Conservation (phyloP, 2,797 vertebrate genomes). For the Anableps anableps region DNA sequence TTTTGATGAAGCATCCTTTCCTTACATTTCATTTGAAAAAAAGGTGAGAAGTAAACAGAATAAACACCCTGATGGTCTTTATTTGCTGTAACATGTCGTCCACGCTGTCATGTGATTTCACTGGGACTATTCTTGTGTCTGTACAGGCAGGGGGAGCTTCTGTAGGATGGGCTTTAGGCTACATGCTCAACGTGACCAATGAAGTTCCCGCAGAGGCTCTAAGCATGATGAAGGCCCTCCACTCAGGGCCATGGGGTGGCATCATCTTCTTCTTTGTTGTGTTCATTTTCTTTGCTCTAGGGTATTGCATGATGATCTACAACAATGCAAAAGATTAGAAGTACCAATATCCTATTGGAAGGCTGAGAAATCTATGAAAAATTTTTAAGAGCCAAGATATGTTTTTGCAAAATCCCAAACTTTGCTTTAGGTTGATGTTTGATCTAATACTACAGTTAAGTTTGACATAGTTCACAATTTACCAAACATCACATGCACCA, state of each 20-base stretch:
- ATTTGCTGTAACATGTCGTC: background rate
- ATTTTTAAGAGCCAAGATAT: background rate
- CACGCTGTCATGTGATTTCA: background rate
- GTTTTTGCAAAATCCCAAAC: background rate
- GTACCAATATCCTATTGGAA: conserved; percentile 26
- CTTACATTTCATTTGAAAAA: conserved; percentile 83
- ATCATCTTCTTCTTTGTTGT: conserved; percentile 59
- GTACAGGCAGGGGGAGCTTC: conserved; percentile 84
- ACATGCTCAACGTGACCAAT: conserved; percentile 88
- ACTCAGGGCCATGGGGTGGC: conserved; percentile 49
- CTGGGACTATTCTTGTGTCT: conserved; percentile 10
- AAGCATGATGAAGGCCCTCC: conserved; percentile 70
- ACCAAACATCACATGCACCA: background rate
- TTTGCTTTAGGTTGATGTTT: background rate
- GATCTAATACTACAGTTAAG: background rate
- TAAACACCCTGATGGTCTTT: background rate
- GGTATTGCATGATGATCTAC: conserved; percentile 23
- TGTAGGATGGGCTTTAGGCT: conserved; percentile 91
- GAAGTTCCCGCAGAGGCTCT: conserved; percentile 82
- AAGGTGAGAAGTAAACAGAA: conserved; percentile 71
- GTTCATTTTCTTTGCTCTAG: conserved; percentile 45
- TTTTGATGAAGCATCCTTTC: conserved; percentile 80
- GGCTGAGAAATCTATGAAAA: background rate
- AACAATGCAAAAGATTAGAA: conserved; percentile 25
- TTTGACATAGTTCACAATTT: background rate